Evolutionary conservation across 1,140 invertebrate species (phyloP).

Genomic region (Hylaeus anthracinus): DNA sequence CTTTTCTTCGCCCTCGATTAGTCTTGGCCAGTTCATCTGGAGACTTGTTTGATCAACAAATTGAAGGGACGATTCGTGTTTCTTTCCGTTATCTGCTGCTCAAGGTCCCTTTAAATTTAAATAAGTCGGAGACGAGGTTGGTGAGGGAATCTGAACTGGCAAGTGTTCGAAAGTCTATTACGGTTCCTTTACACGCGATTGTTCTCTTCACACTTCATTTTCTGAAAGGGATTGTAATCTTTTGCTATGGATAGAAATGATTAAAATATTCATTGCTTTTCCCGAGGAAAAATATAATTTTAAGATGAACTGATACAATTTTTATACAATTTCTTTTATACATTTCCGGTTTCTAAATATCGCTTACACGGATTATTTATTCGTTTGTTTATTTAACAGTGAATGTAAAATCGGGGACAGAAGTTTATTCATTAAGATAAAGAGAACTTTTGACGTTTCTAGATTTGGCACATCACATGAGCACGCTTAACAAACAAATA

Average conservation of each 20-base stretch:
- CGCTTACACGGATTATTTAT: too few relatives aligned
- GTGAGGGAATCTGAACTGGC: not conserved
- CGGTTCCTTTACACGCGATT: not conserved
- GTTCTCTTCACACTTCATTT: not conserved
- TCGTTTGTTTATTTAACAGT: too few relatives aligned
- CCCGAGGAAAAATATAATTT: too few relatives aligned
- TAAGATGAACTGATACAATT: too few relatives aligned
- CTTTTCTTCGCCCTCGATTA: slow-evolving; percentile 31
- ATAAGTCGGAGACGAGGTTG: slow-evolving; percentile 13
- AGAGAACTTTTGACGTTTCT: too few relatives aligned
- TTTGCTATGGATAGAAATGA: not conserved
- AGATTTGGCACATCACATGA: too few relatives aligned
- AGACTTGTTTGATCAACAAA: slow-evolving; percentile 50
- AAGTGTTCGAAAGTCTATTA: slow-evolving; percentile 1
- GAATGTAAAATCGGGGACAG: too few relatives aligned
- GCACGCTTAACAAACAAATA: too few relatives aligned
- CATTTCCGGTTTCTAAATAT: too few relatives aligned
- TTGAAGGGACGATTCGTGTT: slow-evolving; percentile 40
- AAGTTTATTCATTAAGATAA: too few relatives aligned
- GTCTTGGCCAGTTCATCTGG: slow-evolving; percentile 9
- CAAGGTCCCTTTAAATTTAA: slow-evolving; percentile 44
- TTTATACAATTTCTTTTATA: too few relatives aligned
- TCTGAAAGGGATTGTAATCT: not conserved
- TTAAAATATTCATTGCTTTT: too few relatives aligned
- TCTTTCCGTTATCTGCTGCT: slow-evolving; percentile 29